Base-by-base conservation (phyloP, 1,140 invertebrate species). In the Ostrea edulis region DNA sequence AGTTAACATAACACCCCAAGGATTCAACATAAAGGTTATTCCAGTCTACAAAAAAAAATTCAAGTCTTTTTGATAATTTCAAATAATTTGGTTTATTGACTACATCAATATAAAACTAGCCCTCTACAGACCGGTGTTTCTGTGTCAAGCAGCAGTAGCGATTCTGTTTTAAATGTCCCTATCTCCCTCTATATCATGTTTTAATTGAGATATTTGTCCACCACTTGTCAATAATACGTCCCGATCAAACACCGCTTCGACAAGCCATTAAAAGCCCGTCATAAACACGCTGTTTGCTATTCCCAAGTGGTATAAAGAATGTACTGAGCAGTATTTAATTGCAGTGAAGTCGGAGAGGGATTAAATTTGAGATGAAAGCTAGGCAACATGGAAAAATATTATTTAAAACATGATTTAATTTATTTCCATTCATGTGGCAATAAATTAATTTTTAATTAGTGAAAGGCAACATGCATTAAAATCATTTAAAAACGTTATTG, bases 241-340 rank as follows among this genome's bases (percentile, higher is more conserved):
- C 1, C 20, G 55, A 62, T 62, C 55, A 62, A 62, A 62, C n/a
- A 62, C 14, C 20, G 17, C 14, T 62, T n/a, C n/a, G 55, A n/a
- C 55, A 62, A 62, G 20, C 55, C 55, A 62, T 62, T 62, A 62
- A 62, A 62, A 7, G 17, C 55, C 55, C 14, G 55, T 62, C 55
- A 62, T 62, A 62, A 62, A 62, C n/a, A 62, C 55, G 17, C 55
- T 62, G n/a, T 62, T 62, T 62, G 55, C 55, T 62, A 17, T 62
- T 62, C 14, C 55, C 55, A 62, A n/a, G 17, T 62, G 55, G 17
- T 7, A 17, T 62, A 62, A 14, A 62, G 5, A 62, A 17, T 20
- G 55, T 20, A 62, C 55, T 20, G 55, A 20, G 55, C n/a, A 17
- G 55, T 20, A 62, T 62, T 62, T 62, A 62, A 62, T 62, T 62